phyloP scores from a whole-genome alignment of 2,797 vertebrate species.

The Delichon dasypus region DNA sequence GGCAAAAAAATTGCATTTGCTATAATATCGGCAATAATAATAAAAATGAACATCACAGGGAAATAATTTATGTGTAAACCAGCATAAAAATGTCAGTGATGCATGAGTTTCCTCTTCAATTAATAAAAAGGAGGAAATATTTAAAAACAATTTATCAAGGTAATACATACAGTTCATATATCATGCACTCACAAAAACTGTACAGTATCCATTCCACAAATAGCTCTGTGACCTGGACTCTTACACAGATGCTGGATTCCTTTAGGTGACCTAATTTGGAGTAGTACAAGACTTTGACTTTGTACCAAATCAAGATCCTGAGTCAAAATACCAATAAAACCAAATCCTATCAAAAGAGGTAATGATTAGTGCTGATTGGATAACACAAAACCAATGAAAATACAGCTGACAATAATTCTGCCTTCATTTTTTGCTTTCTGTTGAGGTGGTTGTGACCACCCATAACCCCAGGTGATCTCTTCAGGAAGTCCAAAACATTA shows the following conservation, averaged over 20 bases:
- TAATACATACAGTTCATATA: constrained; percentile 91
- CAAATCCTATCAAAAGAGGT: background rate
- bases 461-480: background rate
- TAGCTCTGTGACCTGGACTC: constrained; percentile 75
- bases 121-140: constrained; percentile 99
- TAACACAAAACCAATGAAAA: background rate
- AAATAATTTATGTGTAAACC: constrained; percentile 93
- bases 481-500: background rate
- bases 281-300: constrained; percentile 21
- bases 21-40: constrained; percentile 82
- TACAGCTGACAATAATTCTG: background rate
- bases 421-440: background rate
- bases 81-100: constrained; percentile 93
- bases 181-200: constrained; percentile 90
- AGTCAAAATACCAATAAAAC: background rate
- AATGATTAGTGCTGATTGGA: background rate
- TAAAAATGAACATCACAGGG: constrained; percentile 81
- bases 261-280: constrained; percentile 75
- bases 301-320: background rate
- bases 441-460: background rate
- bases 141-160: constrained; percentile 94
- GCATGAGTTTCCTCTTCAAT: constrained; percentile 94
- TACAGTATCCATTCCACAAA: constrained; percentile 86
- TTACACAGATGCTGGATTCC: constrained; percentile 63
- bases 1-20: constrained; percentile 77